A percentile compares a stretch with the other conserved stretches of the same genome.
These are phyloP conservation scores for Acridotheres tristis DNA, from an alignment of 2,797 vertebrate species.

Conservation along the genomic window DNA sequence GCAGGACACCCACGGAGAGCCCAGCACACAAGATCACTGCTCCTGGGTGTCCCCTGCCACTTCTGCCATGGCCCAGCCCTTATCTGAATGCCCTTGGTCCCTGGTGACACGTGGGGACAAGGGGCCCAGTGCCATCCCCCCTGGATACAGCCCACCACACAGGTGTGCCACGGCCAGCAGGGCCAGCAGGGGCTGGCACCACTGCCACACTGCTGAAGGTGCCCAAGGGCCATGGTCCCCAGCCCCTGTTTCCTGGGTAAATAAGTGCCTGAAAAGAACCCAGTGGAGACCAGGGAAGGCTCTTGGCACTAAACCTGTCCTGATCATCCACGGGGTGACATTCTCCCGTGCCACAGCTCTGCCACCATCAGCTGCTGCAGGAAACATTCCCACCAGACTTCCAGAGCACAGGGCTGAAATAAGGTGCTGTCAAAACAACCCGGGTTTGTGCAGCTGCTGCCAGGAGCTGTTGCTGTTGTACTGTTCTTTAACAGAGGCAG, in stretches of 20 bases:
- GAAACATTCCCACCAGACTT: neutral
- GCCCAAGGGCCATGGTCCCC: neutral
- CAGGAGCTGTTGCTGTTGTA: neutral
- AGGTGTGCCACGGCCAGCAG: fast-evolving
- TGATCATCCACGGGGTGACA: neutral
- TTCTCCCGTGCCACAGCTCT: neutral
- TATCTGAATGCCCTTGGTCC: fast-evolving
- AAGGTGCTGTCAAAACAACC: constrained; percentile 40
- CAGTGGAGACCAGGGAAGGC: neutral
- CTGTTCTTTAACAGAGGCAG: constrained; percentile 17
- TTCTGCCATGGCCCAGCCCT: neutral
- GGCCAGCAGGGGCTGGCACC: neutral
- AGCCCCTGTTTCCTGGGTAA: neutral
- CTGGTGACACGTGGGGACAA: neutral
- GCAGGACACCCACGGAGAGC: neutral
- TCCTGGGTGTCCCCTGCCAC: neutral
- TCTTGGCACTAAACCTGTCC: neutral
- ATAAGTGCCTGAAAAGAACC: neutral
- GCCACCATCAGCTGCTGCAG: neutral
- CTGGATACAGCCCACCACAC: neutral
- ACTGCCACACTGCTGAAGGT: fast-evolving
- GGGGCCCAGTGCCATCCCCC: neutral
- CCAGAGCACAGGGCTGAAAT: neutral
- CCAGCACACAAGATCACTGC: neutral
- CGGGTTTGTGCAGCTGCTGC: constrained; percentile 11